phyloP scores from a whole-genome alignment of 2,888 invertebrate genomes.

The Dinocampus coccinellae region DNA sequence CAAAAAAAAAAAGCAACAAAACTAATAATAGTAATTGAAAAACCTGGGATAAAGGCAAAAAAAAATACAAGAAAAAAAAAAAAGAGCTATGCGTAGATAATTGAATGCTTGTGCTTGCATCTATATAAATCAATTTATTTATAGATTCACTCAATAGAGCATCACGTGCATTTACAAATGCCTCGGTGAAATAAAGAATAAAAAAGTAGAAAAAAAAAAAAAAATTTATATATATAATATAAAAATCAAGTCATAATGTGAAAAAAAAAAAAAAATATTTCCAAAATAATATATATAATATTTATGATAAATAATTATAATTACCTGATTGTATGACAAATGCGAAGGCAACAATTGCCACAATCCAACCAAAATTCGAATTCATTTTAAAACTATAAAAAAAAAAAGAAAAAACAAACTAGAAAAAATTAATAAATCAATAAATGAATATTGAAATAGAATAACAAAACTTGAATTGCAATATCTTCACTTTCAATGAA shows the following conservation, averaged over 20 bases:
- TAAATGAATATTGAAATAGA: too few relatives aligned
- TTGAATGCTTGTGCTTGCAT: background rate
- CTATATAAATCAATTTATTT: slow-evolving; percentile 7
- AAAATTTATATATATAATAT: too few relatives aligned
- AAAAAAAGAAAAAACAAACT: background rate
- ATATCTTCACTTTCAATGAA: too few relatives aligned
- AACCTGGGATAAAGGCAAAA: too few relatives aligned
- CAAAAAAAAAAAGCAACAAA: background rate
- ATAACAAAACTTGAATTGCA: background rate
- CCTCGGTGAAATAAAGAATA: too few relatives aligned
- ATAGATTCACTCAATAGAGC: background rate
- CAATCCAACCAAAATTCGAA: slow-evolving; percentile 41
- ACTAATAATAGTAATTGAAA: too few relatives aligned
- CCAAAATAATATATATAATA: slow-evolving; percentile 1
- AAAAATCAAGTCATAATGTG: background rate
- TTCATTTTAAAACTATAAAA: slow-evolving; percentile 36
- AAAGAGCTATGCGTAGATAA: background rate
- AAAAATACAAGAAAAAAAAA: background rate
- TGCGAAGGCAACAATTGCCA: slow-evolving; percentile 39
- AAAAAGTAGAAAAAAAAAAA: too few relatives aligned
- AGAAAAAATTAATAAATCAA: too few relatives aligned
- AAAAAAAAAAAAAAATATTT: slow-evolving; percentile 10
- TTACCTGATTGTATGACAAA: slow-evolving; percentile 43
- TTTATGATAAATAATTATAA: background rate
- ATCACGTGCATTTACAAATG: background rate